Evolutionary conservation across 2,113 vertebrate genomes (phyloP).

Genomic region (Sceloporus undulatus): DNA sequence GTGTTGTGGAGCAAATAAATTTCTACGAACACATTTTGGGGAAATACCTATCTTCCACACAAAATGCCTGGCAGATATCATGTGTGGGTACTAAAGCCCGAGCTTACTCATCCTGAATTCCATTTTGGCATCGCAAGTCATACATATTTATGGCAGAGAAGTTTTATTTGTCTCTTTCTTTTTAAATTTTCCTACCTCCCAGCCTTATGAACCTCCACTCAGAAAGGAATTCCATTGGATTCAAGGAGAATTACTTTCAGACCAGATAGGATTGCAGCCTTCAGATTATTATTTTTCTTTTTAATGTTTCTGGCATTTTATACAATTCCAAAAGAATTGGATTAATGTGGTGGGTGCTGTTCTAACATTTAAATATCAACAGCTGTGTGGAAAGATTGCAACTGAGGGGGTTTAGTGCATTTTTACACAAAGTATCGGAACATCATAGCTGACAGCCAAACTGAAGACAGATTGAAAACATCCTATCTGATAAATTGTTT

Average conservation of each 20-base stretch:
- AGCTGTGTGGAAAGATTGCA: neutral
- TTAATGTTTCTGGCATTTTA: neutral
- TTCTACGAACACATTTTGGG: neutral
- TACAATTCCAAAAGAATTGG: neutral
- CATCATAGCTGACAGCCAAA: neutral
- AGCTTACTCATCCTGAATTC: neutral
- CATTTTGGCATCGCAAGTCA: neutral
- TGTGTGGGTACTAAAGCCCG: neutral
- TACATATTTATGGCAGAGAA: neutral
- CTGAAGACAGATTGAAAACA: neutral
- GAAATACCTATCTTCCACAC: neutral
- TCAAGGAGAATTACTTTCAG: neutral
- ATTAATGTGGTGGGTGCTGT: neutral
- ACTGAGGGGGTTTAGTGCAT: neutral
- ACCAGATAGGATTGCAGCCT: neutral
- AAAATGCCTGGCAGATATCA: neutral
- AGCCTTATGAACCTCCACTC: neutral
- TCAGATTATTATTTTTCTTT: neutral
- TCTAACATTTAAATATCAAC: neutral
- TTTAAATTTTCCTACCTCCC: neutral
- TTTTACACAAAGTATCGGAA: conserved; percentile 29
- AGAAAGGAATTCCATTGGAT: neutral
- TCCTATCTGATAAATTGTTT: neutral
- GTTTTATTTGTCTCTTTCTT: neutral
- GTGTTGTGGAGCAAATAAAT: neutral